Evolutionary conservation across 2,113 vertebrate species (phyloP).

Genomic region (Epinephelus cyanopodus): DNA sequence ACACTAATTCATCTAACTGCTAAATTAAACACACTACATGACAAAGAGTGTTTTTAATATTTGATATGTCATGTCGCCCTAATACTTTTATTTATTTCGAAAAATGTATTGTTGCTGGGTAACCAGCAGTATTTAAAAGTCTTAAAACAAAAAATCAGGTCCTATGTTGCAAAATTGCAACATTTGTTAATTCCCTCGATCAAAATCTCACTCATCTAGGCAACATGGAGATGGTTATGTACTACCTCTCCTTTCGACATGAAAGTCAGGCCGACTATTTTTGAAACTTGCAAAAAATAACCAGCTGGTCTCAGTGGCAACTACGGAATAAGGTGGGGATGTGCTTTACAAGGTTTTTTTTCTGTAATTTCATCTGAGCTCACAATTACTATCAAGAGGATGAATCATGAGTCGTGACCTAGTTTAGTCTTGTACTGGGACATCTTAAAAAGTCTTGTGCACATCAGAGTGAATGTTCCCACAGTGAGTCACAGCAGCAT

Average conservation of each 20-base stretch:
- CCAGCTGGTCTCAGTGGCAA: background rate
- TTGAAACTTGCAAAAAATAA: background rate
- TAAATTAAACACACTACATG: background rate
- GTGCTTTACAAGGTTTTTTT: background rate
- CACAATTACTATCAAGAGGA: constrained; percentile 18
- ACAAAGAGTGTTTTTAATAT: background rate
- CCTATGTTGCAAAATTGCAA: background rate
- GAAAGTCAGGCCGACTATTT: background rate
- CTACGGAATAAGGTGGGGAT: background rate
- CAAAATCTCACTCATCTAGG: background rate
- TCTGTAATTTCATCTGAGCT: constrained; percentile 24
- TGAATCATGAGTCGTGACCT: constrained; percentile 40
- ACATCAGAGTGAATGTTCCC: constrained; percentile 15
- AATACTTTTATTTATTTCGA: background rate
- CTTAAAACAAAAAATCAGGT: background rate
- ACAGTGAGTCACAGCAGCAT: constrained; percentile 41
- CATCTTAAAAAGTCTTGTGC: constrained; percentile 3
- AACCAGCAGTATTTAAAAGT: background rate
- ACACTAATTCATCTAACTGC: background rate
- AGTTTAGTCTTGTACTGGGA: constrained; percentile 14
- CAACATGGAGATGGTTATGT: background rate
- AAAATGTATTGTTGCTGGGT: background rate
- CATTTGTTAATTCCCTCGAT: background rate
- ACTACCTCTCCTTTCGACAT: background rate
- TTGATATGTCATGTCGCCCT: background rate